A percentile compares a stretch with the other conserved stretches of the same genome.
Conservation (phyloP, 2,797 vertebrate genomes). For the Acropternis orthonyx region DNA sequence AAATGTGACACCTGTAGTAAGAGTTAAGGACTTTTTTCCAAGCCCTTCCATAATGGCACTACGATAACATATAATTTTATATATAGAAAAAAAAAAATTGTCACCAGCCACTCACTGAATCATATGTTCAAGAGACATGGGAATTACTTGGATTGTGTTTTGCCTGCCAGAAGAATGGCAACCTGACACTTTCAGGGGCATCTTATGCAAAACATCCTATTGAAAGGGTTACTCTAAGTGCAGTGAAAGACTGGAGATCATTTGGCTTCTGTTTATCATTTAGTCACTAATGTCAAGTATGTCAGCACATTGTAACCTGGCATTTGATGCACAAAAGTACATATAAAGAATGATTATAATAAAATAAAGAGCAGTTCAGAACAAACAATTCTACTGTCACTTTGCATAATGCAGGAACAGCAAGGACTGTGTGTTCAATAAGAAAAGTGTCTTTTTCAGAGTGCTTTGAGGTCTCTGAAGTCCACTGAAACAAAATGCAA, state of each 20-base stretch:
- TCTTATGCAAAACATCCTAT: not conserved
- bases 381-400: not conserved
- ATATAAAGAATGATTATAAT: not conserved
- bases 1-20: not conserved
- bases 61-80: not conserved
- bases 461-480: not conserved
- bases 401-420: not conserved
- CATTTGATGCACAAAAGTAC: not conserved
- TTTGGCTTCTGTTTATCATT: not conserved
- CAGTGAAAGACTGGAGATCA: not conserved
- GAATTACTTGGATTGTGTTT: not conserved
- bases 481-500: not conserved
- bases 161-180: not conserved
- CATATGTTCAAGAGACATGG: not conserved
- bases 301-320: not conserved
- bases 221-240: not conserved
- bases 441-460: not conserved
- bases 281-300: slow-evolving; percentile 12
- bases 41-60: slow-evolving; percentile 17
- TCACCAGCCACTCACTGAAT: not conserved
- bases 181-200: not conserved
- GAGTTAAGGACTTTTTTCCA: slow-evolving; percentile 18
- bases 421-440: not conserved
- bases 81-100: not conserved
- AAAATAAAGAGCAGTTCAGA: not conserved